These are phyloP conservation scores for Microtus ochrogaster DNA, from an alignment of 2,113 vertebrate species.

Conservation along the genomic window DNA sequence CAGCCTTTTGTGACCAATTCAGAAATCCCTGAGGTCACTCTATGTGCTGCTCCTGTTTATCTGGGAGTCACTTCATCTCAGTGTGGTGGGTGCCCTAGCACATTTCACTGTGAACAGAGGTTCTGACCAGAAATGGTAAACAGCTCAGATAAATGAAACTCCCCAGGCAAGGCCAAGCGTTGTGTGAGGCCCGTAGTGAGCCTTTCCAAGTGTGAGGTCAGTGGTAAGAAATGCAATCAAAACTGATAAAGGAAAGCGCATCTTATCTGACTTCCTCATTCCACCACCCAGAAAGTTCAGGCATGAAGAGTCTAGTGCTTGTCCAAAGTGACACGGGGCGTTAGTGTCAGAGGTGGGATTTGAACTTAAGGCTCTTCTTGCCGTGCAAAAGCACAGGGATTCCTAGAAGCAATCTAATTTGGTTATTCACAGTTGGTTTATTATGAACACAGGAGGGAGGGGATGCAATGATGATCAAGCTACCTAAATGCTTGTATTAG, in stretches of 20 bases:
- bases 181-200: not conserved
- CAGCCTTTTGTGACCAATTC: not conserved
- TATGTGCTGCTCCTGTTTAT: not conserved
- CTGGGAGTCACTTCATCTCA: not conserved
- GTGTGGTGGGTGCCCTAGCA: not conserved
- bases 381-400: not conserved
- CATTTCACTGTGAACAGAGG: not conserved
- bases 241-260: constrained; percentile 17
- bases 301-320: not conserved
- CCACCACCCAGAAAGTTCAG: constrained; percentile 48
- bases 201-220: not conserved
- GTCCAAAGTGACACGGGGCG: not conserved
- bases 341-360: not conserved
- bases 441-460: constrained; percentile 11
- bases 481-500: constrained; percentile 13
- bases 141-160: not conserved
- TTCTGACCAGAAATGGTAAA: not conserved
- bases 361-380: constrained; percentile 9
- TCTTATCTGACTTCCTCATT: constrained; percentile 2
- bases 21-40: not conserved
- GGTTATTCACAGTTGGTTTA: constrained; percentile 7
- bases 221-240: constrained; percentile 13
- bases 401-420: not conserved
- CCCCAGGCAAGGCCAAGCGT: not conserved
- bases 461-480: not conserved